Conservation (phyloP, 1,140 invertebrate genomes). For the Trichonephila clavipes region DNA sequence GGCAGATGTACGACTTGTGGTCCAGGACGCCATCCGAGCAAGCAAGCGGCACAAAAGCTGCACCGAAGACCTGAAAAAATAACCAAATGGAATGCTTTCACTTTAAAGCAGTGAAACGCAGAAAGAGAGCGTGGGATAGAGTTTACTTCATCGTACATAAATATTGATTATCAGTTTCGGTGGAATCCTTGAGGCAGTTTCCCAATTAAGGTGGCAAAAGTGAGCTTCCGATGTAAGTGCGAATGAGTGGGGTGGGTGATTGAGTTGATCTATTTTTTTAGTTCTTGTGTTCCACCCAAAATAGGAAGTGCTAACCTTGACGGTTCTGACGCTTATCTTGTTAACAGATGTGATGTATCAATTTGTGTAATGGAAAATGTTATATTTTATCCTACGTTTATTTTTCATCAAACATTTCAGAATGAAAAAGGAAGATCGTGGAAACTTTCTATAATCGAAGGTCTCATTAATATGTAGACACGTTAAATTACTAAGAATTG, state of each 20-base stretch:
- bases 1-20: slow-evolving; percentile 71
- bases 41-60: slow-evolving; percentile 78
- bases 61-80: slow-evolving; percentile 72
- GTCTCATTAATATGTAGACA: too few species aligned
- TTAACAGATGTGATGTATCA: neutral
- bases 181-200: neutral
- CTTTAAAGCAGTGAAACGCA: neutral
- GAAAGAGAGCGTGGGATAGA: neutral
- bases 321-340: neutral
- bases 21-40: slow-evolving; percentile 78
- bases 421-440: too few species aligned
- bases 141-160: neutral
- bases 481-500: too few species aligned
- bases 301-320: neutral
- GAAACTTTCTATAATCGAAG: too few species aligned
- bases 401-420: neutral
- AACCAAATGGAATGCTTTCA: neutral
- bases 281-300: neutral
- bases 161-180: neutral
- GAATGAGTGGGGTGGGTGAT: neutral
- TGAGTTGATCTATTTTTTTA: neutral
- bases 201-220: slow-evolving; percentile 4
- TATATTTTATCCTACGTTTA: neutral
- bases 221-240: neutral
- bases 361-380: neutral